Base-by-base conservation (phyloP, 2,797 vertebrate genomes). In the Enteromius mattozi region DNA sequence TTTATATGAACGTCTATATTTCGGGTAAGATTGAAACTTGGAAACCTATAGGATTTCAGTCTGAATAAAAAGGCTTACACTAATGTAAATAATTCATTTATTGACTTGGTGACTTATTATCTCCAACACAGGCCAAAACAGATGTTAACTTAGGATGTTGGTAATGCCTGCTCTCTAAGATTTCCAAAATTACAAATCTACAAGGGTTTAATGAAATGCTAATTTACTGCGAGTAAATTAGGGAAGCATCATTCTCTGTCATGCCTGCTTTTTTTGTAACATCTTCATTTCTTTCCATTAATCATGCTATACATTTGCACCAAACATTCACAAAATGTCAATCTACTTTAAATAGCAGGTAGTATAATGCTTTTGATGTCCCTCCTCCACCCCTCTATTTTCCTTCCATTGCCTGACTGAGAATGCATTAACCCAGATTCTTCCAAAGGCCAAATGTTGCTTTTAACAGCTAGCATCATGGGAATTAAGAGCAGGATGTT, bases 401-500 rank as follows among this genome's bases (percentile, higher is more conserved):
- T 61, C 54, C 8, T 27, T 63, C 37, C 42, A 49, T 49, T 35
- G 27, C 59, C 16, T 70, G 27, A 54, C 63, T 81, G 9, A 70
- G 17, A 75, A 74, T 49, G 40, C 59, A 69, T 74, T 85, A 79
- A 82, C 75, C 80, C 68, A 85, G 81, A 84, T 83, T 77, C 65
- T n/a, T 80, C 35, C 61, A 78, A 19, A 65, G 81, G 17, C 61
- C 65, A 70, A 79, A 86, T 51, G 30, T 66, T 83, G 81, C 81
- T 83, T 86, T 69, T 83, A 83, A 86, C 68, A 87, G 83, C 75
- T 70, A 56, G n/a, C 35, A 54, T 68, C 74, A 61, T 83, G 78
- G 70, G 63, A 81, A 76, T 81, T 78, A 81, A 27, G 49, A 71
- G 42, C 81, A 33, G 75, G 19, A 54, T 80, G 59, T 84, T 66